phyloP scores from a whole-genome alignment of 2,797 vertebrate genomes.

The Ceryle rudis region DNA sequence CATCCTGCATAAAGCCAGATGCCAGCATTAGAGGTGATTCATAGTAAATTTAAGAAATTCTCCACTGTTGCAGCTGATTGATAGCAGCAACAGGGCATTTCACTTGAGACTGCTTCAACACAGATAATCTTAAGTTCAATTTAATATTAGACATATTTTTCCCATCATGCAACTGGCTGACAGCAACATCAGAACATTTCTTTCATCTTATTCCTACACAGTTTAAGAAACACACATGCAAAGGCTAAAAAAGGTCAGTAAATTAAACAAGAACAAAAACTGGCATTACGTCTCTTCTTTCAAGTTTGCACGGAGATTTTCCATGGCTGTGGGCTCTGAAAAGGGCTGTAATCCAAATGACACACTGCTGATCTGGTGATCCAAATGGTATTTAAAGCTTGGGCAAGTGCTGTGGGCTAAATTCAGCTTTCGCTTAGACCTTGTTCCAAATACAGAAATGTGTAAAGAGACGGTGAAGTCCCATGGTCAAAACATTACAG shows the following conservation, averaged over 20 bases:
- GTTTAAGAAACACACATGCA: constrained; percentile 8
- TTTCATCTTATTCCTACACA: constrained; percentile 22
- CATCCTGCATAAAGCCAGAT: not conserved
- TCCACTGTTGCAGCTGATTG: not conserved
- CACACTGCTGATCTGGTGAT: not conserved
- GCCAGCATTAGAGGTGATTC: not conserved
- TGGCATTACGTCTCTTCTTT: constrained; percentile 21
- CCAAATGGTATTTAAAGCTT: constrained; percentile 19
- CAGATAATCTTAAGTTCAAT: not conserved
- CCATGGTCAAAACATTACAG: not conserved
- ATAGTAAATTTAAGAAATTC: not conserved
- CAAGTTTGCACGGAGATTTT: constrained; percentile 34
- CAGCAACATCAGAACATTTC: constrained; percentile 23
- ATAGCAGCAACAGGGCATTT: constrained; percentile 10
- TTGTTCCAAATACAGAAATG: not conserved
- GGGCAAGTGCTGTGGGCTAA: not conserved
- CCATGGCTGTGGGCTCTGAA: not conserved
- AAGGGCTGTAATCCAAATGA: constrained; percentile 31
- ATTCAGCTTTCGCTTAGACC: not conserved
- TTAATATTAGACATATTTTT: constrained; percentile 43
- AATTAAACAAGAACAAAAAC: constrained; percentile 54
- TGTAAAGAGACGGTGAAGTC: not conserved
- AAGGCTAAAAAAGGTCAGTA: constrained; percentile 16
- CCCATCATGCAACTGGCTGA: not conserved
- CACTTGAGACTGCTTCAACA: constrained; percentile 10